Evolutionary conservation across 1,140 invertebrate species (phyloP).

Genomic region (Nixonia krombeini): DNA sequence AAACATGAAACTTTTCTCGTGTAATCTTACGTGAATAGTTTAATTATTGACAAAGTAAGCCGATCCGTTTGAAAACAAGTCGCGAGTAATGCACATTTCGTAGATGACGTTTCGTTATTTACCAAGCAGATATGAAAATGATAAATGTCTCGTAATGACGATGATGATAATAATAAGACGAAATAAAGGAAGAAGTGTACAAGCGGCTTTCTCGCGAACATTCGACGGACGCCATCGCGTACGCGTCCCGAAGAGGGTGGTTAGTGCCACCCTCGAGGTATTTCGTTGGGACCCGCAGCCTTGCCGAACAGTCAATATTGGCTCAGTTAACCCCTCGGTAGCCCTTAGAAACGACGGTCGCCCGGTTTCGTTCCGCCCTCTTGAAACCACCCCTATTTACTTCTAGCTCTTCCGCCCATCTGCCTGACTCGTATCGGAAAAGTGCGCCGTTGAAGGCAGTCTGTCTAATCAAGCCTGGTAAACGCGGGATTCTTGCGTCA

Average conservation of each 20-base stretch:
- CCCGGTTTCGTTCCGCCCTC: conserved; percentile 44
- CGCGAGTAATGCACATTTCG: too few relatives aligned
- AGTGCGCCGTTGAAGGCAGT: not conserved
- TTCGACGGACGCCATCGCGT: not conserved
- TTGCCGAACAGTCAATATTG: conserved; percentile 47
- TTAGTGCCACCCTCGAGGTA: conserved; percentile 26
- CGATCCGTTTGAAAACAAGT: too few relatives aligned
- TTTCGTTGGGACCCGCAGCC: conserved; percentile 21
- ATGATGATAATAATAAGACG: too few relatives aligned
- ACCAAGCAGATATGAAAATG: too few relatives aligned
- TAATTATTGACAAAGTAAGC: too few relatives aligned
- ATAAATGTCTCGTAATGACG: too few relatives aligned
- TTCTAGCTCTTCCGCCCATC: conserved; percentile 34
- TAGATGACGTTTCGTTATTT: too few relatives aligned
- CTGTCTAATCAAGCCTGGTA: too few relatives aligned
- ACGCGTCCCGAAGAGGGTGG: conserved; percentile 5
- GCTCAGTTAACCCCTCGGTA: conserved; percentile 45
- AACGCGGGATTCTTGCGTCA: too few relatives aligned
- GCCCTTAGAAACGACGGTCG: conserved; percentile 28
- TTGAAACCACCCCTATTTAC: conserved; percentile 39
- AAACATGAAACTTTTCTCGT: not conserved
- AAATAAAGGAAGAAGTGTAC: too few relatives aligned
- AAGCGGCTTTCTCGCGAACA: not conserved
- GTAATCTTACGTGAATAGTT: too few relatives aligned
- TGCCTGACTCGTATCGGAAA: too few relatives aligned